Conservation (phyloP, 2,888 invertebrate species). For the Corbicula japonica region DNA sequence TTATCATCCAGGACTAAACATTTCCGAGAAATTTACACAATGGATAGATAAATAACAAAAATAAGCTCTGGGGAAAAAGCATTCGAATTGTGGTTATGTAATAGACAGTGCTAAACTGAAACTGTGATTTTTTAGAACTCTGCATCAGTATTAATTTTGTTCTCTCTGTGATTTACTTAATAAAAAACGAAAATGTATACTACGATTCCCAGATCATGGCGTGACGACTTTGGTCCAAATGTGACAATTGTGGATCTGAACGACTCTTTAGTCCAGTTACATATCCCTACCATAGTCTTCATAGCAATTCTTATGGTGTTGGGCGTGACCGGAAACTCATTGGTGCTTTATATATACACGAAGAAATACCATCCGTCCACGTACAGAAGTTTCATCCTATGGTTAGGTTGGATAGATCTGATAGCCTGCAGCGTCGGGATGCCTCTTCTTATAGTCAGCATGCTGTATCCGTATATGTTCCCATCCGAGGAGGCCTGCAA, state of each 20-base stretch:
- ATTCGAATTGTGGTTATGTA: too few species aligned
- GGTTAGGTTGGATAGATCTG: conserved; percentile 75
- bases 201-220: conserved; percentile 50
- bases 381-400: conserved; percentile 71
- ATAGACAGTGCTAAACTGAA: too few species aligned
- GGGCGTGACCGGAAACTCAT: conserved; percentile 74
- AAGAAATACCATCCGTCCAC: conserved; percentile 73
- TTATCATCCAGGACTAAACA: too few species aligned
- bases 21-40: too few species aligned
- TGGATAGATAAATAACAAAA: too few species aligned
- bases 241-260: conserved; percentile 69
- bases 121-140: too few species aligned
- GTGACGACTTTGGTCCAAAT: conserved; percentile 41
- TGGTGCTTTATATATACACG: conserved; percentile 74
- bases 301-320: conserved; percentile 73
- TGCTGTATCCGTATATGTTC: conserved; percentile 75
- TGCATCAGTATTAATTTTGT: too few species aligned
- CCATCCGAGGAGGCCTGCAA: conserved; percentile 72
- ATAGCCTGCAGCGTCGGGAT: conserved; percentile 73
- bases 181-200: conserved; percentile 65
- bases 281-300: conserved; percentile 74
- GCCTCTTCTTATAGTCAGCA: conserved; percentile 76
- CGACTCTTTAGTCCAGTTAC: conserved; percentile 64
- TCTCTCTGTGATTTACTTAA: too few species aligned
- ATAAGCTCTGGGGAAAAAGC: too few species aligned